Base-by-base conservation (phyloP, 2,797 vertebrate genomes). In the Gallirallus australis region DNA sequence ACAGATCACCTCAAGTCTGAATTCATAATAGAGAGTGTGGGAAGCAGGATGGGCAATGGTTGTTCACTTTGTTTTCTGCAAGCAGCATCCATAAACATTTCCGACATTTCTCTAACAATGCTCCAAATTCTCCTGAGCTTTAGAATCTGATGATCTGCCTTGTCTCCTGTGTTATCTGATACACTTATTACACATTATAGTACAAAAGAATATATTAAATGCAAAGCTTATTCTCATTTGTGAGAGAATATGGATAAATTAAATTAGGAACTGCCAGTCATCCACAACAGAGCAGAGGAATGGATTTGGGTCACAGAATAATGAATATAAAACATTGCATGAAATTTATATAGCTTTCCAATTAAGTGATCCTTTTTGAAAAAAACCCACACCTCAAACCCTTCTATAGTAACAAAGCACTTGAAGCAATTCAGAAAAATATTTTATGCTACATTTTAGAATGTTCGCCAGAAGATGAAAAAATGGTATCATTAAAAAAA, bases 241-340 rank as follows among this genome's bases (percentile, higher is more conserved):
- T 63, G 84, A 86, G 91, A 92, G 59, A 94, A 85, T 63, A 87
- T 8, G 40, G 50, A 53, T 86, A 89, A 81, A 64, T 75, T 85
- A 87, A 77, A 90, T 83, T 76, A 93, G 88, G 50, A 94, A 73
- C 80, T 89, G 73, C 28, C 91, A 93, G 52, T 93, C 86, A 95
- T 53, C 83, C 35, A 76, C 35, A 91, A 66, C 19, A 60, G 61
- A 92, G 48, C 40, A 82, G 40, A 61, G 42, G 48, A 84, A 88
- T 40, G n/a, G 33, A 94, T 96, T 60, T 94, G 73, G 82, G 85
- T 90, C 94, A 82, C 57, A 37, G 64, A 96, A 94, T 93, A 95
- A 89, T 91, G 73, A 92, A 93, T 82, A 93, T 27, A 90, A 82
- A 95, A 61, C 56, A 68, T 31, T 81, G 92, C 25, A 69, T 90